Percentiles rank a stretch among this genome's conserved stretches.
phyloP scores from a whole-genome alignment of 53 echinoderm and acorn worm species.

The Pentamera pediparva region DNA sequence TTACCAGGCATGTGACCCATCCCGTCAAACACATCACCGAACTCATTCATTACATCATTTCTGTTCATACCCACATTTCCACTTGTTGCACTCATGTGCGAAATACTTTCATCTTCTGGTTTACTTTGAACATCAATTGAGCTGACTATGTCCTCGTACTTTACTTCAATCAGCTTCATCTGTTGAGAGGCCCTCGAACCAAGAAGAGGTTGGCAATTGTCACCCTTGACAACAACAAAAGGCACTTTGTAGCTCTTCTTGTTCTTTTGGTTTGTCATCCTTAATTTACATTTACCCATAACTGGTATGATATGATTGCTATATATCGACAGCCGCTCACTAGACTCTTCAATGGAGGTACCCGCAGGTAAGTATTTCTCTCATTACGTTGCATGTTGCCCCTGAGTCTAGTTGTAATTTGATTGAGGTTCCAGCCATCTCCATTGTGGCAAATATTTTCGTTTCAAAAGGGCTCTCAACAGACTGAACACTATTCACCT shows the following conservation, averaged over 20 bases:
- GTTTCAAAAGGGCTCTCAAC: slow-evolving; percentile 16
- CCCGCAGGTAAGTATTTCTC: too few relatives aligned
- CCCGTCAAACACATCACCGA: not conserved
- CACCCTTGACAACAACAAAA: not conserved
- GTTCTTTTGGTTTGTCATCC: not conserved
- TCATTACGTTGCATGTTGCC: slow-evolving; percentile 50
- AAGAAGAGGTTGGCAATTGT: not conserved
- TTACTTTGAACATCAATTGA: not conserved
- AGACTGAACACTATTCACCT: slow-evolving; percentile 5
- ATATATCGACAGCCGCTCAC: too few relatives aligned
- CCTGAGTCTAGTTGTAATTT: slow-evolving; percentile 55
- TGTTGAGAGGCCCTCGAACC: not conserved
- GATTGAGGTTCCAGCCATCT: slow-evolving; percentile 10
- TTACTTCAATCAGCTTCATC: not conserved
- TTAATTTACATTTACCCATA: not conserved
- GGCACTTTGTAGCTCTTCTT: not conserved
- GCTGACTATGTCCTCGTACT: not conserved
- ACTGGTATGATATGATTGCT: too few relatives aligned
- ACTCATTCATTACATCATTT: not conserved
- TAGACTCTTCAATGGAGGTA: too few relatives aligned
- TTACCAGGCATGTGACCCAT: not conserved
- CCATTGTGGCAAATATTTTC: slow-evolving; percentile 37
- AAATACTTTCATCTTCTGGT: not conserved
- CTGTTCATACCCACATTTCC: not conserved
- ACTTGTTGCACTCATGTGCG: not conserved